A percentile compares a stretch with the other conserved stretches of the same genome.
Evolutionary conservation across 2,888 invertebrate genomes (phyloP).

Genomic region (Amaurobius ferox): DNA sequence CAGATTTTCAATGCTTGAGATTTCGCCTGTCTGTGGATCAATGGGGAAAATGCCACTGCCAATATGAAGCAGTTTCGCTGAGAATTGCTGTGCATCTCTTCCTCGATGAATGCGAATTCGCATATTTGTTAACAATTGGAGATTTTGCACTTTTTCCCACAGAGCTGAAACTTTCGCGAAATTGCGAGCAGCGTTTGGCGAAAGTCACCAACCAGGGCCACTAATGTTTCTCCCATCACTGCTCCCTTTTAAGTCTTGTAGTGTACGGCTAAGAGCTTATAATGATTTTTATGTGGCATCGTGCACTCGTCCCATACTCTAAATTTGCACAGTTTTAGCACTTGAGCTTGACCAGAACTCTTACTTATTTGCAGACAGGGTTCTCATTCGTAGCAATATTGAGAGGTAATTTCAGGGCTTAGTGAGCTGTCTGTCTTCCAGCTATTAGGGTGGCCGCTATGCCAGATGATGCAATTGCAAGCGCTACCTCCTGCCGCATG

Average conservation of each 20-base stretch:
- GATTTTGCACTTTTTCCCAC: slow-evolving; percentile 70
- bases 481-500: background rate
- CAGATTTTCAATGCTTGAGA: background rate
- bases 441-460: slow-evolving; percentile 75
- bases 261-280: slow-evolving; percentile 73
- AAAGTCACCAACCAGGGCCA: no score
- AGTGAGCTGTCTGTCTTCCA: slow-evolving; percentile 65
- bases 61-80: slow-evolving; percentile 42
- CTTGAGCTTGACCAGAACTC: background rate
- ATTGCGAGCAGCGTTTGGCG: slow-evolving; percentile 74
- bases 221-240: slow-evolving; percentile 72
- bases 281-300: slow-evolving; percentile 77
- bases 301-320: slow-evolving; percentile 78
- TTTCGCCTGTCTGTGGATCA: background rate
- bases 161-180: slow-evolving; percentile 73
- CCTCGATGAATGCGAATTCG: slow-evolving; percentile 59
- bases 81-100: slow-evolving; percentile 30
- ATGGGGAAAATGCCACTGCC: slow-evolving; percentile 34
- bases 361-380: slow-evolving; percentile 76
- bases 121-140: slow-evolving; percentile 68
- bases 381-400: slow-evolving; percentile 73
- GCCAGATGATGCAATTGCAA: slow-evolving; percentile 75
- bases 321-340: slow-evolving; percentile 62
- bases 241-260: slow-evolving; percentile 61
- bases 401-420: slow-evolving; percentile 2